Evolutionary conservation across 2,113 vertebrate species (phyloP).

Genomic region (Thunnus thynnus): DNA sequence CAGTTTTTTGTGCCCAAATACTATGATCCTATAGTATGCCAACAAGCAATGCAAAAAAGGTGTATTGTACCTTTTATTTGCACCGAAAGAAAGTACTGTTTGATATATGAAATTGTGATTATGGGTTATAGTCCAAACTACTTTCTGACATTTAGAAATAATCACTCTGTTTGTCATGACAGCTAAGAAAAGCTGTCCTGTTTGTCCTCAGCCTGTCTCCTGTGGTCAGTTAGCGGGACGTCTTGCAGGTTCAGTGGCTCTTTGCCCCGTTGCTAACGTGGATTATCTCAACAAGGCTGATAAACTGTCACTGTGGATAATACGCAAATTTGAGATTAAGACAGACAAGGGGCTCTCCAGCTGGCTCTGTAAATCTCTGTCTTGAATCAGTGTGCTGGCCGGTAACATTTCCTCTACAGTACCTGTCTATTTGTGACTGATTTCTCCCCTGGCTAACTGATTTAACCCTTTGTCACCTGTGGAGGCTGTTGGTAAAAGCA

Average conservation of each 20-base stretch:
- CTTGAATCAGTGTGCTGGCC: neutral
- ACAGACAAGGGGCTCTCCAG: neutral
- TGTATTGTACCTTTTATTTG: neutral
- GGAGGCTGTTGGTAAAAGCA: slow-evolving; percentile 29
- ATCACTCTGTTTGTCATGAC: neutral
- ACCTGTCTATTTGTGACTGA: neutral
- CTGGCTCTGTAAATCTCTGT: neutral
- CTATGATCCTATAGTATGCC: neutral
- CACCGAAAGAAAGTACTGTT: neutral
- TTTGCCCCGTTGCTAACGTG: slow-evolving; percentile 18
- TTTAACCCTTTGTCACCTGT: slow-evolving; percentile 12
- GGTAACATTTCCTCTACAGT: neutral
- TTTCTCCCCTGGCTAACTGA: neutral
- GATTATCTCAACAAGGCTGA: slow-evolving; percentile 54
- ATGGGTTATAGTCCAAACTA: neutral
- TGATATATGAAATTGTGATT: too few species aligned
- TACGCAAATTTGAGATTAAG: slow-evolving; percentile 20
- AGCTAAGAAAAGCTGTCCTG: neutral
- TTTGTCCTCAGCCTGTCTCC: neutral
- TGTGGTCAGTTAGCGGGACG: neutral
- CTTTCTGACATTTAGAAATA: neutral
- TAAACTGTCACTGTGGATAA: slow-evolving; percentile 11
- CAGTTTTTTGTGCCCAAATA: too few species aligned
- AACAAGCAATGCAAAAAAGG: neutral
- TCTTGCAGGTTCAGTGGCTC: slow-evolving; percentile 13